Percentiles rank a stretch among this genome's conserved stretches.
These are phyloP conservation scores for Ophioninae sp. DNA, from an alignment of 2,888 invertebrate genomes.

Conservation along the genomic window DNA sequence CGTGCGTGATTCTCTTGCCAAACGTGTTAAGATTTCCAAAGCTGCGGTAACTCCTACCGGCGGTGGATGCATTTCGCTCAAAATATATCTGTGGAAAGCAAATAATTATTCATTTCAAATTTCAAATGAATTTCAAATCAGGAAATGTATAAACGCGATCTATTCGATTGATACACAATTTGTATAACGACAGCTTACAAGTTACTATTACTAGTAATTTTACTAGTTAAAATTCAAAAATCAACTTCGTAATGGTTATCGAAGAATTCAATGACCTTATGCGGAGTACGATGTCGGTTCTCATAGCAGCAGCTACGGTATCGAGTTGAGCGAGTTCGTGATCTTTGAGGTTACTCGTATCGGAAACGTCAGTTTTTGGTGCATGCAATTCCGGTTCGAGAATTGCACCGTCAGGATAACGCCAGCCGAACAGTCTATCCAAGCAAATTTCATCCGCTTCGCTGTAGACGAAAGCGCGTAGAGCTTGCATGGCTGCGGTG, in stretches of 20 bases:
- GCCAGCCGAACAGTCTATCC: constrained; percentile 85
- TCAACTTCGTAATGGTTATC: neutral
- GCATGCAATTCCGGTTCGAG: constrained; percentile 74
- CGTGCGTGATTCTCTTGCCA: constrained; percentile 89
- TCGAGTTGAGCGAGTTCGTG: constrained; percentile 93
- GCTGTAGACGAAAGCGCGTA: constrained; percentile 89
- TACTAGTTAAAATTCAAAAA: neutral
- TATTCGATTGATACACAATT: neutral
- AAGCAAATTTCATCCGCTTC: constrained; percentile 90
- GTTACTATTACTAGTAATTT: no score
- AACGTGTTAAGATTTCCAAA: constrained; percentile 89
- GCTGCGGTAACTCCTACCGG: constrained; percentile 88
- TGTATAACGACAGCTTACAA: no score
- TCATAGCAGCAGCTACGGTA: constrained; percentile 87
- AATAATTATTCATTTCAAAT: no score
- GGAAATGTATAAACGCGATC: neutral
- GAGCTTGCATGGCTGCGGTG: constrained; percentile 88
- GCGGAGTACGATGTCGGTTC: constrained; percentile 90
- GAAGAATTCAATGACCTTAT: constrained; percentile 81
- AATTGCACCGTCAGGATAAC: constrained; percentile 81
- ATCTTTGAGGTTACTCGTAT: constrained; percentile 89
- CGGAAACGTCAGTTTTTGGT: constrained; percentile 79
- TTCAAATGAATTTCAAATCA: neutral
- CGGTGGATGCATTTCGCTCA: constrained; percentile 87
- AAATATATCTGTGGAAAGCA: constrained; percentile 85